These are phyloP conservation scores for Arothron firmamentum DNA, from an alignment of 2,113 vertebrate genomes.

Conservation along the genomic window DNA sequence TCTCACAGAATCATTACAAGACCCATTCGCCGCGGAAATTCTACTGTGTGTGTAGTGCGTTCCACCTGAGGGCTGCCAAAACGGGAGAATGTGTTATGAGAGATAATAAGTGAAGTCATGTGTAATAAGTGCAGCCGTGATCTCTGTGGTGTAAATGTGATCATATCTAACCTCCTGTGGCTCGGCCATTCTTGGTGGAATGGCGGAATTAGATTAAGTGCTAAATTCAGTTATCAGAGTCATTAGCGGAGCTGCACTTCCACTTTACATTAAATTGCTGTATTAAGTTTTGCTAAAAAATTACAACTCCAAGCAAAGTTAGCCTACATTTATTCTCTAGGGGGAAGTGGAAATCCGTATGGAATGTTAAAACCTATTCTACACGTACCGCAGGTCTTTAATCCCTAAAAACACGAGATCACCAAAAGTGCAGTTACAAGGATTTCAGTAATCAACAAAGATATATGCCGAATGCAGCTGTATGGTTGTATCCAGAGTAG, in stretches of 20 bases:
- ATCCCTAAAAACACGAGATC: conserved; percentile 16
- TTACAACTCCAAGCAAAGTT: too few relatives aligned
- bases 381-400: too few relatives aligned
- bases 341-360: too few relatives aligned
- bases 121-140: conserved; percentile 12
- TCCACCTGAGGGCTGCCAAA: conserved; percentile 27
- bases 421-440: conserved; percentile 22
- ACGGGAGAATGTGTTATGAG: conserved; percentile 47
- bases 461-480: conserved; percentile 22
- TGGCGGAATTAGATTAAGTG: conserved; percentile 10
- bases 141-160: conserved; percentile 37
- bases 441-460: conserved; percentile 23
- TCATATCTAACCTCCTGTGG: conserved; percentile 29
- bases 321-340: too few relatives aligned
- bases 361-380: too few relatives aligned
- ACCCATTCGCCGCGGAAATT: not conserved
- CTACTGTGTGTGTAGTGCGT: not conserved
- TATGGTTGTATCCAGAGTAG: conserved; percentile 20
- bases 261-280: not conserved
- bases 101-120: conserved; percentile 57
- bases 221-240: conserved; percentile 20
- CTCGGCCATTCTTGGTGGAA: not conserved
- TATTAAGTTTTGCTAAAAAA: not conserved
- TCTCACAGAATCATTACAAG: conserved; percentile 1
- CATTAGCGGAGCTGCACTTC: conserved; percentile 11